These are phyloP conservation scores for Psephotus haematonotus DNA, from an alignment of 2,113 vertebrate genomes.

Conservation along the genomic window DNA sequence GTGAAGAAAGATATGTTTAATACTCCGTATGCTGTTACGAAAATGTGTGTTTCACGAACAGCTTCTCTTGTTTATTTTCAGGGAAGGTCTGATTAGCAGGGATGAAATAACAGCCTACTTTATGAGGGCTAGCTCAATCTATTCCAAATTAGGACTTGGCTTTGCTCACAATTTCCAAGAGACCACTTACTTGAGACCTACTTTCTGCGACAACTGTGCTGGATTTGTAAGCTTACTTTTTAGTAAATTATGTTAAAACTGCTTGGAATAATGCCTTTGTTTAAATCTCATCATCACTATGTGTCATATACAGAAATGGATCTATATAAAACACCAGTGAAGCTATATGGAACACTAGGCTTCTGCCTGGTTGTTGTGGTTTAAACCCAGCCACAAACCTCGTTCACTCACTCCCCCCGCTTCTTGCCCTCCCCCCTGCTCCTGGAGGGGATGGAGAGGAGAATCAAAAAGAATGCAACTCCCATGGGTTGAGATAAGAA, in stretches of 20 bases:
- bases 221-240: slow-evolving; percentile 88
- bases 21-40: background rate
- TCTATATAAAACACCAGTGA: background rate
- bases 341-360: background rate
- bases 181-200: slow-evolving; percentile 94
- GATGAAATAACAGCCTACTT: slow-evolving; percentile 97
- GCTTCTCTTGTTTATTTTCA: slow-evolving; percentile 56
- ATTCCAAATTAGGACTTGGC: slow-evolving; percentile 92
- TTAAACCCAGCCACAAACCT: no score
- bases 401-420: no score
- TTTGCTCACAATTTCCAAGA: slow-evolving; percentile 97
- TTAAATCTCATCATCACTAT: background rate
- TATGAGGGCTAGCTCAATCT: slow-evolving; percentile 94
- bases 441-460: no score
- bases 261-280: background rate
- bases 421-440: no score
- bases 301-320: background rate
- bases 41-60: background rate
- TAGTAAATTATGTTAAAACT: background rate
- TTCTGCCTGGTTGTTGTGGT: background rate
- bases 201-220: slow-evolving; percentile 97
- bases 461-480: no score
- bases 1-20: background rate
- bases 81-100: slow-evolving; percentile 91
- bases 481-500: no score